Percentiles rank a stretch among this genome's conserved stretches.
Conservation (phyloP, 2,797 vertebrate genomes). For the Heterohyrax brucei region DNA sequence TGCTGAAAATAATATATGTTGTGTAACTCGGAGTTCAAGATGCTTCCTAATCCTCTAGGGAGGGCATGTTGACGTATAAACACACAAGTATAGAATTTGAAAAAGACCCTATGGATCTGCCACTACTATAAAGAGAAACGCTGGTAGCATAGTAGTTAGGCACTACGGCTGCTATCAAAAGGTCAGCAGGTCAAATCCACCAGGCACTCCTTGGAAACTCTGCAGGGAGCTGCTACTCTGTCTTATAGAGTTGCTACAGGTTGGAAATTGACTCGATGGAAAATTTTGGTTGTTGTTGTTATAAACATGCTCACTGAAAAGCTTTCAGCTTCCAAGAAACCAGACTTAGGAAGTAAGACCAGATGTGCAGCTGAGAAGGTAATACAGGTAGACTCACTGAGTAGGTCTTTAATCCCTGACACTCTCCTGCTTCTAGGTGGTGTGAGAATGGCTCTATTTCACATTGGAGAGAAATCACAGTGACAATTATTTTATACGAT, state of each 20-base stretch:
- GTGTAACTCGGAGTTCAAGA: slow-evolving; percentile 14
- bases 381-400: background rate
- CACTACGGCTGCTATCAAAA: no score
- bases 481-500: slow-evolving; percentile 49
- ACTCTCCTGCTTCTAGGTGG: background rate
- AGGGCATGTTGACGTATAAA: background rate
- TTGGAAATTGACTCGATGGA: no score
- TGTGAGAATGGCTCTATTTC: slow-evolving; percentile 15
- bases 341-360: slow-evolving; percentile 53
- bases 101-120: background rate
- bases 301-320: background rate
- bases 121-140: background rate
- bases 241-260: no score
- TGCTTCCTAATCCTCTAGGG: background rate
- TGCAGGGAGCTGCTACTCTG: no score
- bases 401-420: slow-evolving; percentile 19
- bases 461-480: slow-evolving; percentile 66
- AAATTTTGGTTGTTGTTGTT: background rate
- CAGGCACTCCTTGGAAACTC: no score
- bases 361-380: background rate
- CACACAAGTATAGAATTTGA: background rate
- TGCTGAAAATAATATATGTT: background rate
- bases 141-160: no score
- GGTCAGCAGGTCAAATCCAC: no score
- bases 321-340: slow-evolving; percentile 10